A percentile compares a stretch with the other conserved stretches of the same genome.
These are phyloP conservation scores for Morone chrysops DNA, from an alignment of 2,113 vertebrate species.

Conservation along the genomic window DNA sequence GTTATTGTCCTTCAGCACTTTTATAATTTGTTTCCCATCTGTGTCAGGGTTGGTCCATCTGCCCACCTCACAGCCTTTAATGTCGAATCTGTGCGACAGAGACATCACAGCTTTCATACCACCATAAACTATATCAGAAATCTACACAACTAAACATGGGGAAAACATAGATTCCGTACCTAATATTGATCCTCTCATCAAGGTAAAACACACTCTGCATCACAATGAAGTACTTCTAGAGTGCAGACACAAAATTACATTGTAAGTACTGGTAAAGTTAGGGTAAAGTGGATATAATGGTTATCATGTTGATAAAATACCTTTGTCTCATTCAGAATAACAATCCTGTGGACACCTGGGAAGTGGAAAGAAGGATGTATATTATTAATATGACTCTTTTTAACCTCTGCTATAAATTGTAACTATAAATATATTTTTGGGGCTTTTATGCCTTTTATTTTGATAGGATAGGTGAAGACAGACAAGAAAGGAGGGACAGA, in stretches of 20 bases:
- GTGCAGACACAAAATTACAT: constrained; percentile 22
- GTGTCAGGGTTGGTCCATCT: constrained; percentile 84
- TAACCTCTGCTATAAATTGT: background rate
- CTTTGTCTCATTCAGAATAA: constrained; percentile 67
- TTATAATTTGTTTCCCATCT: constrained; percentile 77
- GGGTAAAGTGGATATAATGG: too few species aligned
- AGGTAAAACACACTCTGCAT: constrained; percentile 92
- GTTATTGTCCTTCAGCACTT: constrained; percentile 90
- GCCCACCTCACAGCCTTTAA: constrained; percentile 88
- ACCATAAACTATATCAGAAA: background rate
- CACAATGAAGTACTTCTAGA: constrained; percentile 89
- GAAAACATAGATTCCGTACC: constrained; percentile 73
- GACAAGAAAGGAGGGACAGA: too few species aligned
- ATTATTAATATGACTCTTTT: background rate
- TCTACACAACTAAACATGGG: background rate
- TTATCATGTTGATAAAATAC: constrained; percentile 48
- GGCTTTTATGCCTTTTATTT: too few species aligned
- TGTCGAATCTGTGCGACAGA: constrained; percentile 84
- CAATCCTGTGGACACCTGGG: constrained; percentile 79
- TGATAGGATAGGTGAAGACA: too few species aligned
- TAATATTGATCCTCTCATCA: constrained; percentile 82
- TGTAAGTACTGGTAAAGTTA: background rate
- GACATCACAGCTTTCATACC: background rate
- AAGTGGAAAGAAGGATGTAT: background rate
- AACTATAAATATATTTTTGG: too few species aligned